phyloP scores from a whole-genome alignment of 2,888 invertebrate genomes.

The Drosophila sordidula region DNA sequence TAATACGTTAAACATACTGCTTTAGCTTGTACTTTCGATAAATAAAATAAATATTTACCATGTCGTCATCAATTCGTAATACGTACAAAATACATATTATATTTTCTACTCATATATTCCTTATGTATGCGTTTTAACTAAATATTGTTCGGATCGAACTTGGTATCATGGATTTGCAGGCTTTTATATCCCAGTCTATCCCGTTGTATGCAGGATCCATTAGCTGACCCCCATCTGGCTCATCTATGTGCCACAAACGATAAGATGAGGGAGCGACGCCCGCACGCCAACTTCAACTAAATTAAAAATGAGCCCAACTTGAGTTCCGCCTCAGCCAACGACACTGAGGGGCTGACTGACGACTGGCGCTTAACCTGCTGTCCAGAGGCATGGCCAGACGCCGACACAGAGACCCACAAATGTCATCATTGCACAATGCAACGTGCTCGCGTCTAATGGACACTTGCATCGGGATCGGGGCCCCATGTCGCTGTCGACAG shows the following conservation, averaged over 20 bases:
- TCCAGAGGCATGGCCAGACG: conserved; percentile 31
- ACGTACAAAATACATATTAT: too few species aligned
- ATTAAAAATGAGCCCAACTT: conserved; percentile 5
- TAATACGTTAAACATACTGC: too few species aligned
- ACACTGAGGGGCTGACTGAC: conserved; percentile 30
- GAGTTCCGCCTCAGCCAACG: conserved; percentile 32
- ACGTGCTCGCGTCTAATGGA: conserved; percentile 54
- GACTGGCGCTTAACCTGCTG: conserved; percentile 50
- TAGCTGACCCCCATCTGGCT: conserved; percentile 23
- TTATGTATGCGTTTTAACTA: too few species aligned
- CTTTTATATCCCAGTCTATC: too few species aligned
- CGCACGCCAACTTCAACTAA: conserved; percentile 16
- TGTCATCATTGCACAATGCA: conserved; percentile 64
- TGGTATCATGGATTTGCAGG: too few species aligned
- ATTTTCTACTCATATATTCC: too few species aligned
- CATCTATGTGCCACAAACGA: conserved; percentile 25
- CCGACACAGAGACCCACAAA: conserved; percentile 60
- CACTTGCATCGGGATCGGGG: conserved; percentile 32
- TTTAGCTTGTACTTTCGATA: too few species aligned
- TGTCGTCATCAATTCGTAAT: too few species aligned
- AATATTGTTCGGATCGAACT: too few species aligned
- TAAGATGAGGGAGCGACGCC: conserved; percentile 19
- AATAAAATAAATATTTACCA: too few species aligned
- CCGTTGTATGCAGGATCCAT: conserved; percentile 25
- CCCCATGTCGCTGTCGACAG: conserved; percentile 31